Base-by-base conservation (phyloP, 2,797 vertebrate species). In the Benthosema pterotum region DNA sequence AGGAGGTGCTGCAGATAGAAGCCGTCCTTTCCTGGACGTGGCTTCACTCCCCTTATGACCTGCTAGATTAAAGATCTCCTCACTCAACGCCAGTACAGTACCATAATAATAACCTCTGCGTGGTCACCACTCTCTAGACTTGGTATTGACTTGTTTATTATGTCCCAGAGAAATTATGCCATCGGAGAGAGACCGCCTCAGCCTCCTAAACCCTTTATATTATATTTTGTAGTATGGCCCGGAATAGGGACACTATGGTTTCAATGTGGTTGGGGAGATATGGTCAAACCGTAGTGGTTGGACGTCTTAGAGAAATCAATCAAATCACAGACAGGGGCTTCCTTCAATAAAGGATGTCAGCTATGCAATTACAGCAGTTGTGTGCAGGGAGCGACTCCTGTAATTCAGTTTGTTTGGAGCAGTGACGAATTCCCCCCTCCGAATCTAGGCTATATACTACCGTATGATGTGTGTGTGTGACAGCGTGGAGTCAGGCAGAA, bases 331-430 rank as follows among this genome's bases (percentile, higher is more conserved):
- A 45, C 45, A 13, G 42, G 17, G 32, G 55, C 14, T 51, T 18
- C 50, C 60, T 79, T 53, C n/a, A 15, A 22, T 45, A 43, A n/a
- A 46, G 15, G 25, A 56, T 56, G 9, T 12, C 22, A 15, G 58
- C 55, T 5, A 46, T 58, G 45, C 9, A 16, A 14, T 53, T 19
- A 38, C 32, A 11, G 32, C 32, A 38, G 32, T 38, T 9, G 8
- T 38, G 32, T 38, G 32, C 32, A 9, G 32, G 32, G 32, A 9
- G 32, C 52, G 16, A 51, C 16, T 58, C 43, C 4, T 15, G 2
- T 38, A n/a, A 51, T 55, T 17, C 11, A 42, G 53, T 52, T 19
- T 52, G 48, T 49, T 57, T 59, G 16, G 16, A 22, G 11, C 32
- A 38, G 32, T 38, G 32, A 38, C 5, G 11, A 38, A 38, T 38